Conservation (phyloP, 2,113 vertebrate genomes). For the Mus musculus region GRCm39 chr4:127660501-127661000, state of each 20-base stretch:
- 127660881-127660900: neutral
- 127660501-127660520: constrained; percentile 38
- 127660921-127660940: neutral
- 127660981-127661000: neutral
- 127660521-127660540: neutral
- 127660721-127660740: constrained; percentile 51
- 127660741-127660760: constrained; percentile 49
- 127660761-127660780: neutral
- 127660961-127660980: neutral
- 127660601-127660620: constrained; percentile 34
- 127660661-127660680: constrained; percentile 37
- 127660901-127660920: neutral
- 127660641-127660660: constrained; percentile 11
- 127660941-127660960: neutral
- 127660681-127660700: neutral
- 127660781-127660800: neutral
- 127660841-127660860: neutral
- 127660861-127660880: neutral
- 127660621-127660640: neutral
- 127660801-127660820: constrained; percentile 31
- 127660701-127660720: constrained; percentile 15
- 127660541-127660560: neutral
- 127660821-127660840: neutral
- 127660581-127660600: neutral
- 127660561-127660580: neutral